These are phyloP conservation scores for Pinctada fucata DNA, from an alignment of 2,888 invertebrate species.

Conservation along the genomic window DNA sequence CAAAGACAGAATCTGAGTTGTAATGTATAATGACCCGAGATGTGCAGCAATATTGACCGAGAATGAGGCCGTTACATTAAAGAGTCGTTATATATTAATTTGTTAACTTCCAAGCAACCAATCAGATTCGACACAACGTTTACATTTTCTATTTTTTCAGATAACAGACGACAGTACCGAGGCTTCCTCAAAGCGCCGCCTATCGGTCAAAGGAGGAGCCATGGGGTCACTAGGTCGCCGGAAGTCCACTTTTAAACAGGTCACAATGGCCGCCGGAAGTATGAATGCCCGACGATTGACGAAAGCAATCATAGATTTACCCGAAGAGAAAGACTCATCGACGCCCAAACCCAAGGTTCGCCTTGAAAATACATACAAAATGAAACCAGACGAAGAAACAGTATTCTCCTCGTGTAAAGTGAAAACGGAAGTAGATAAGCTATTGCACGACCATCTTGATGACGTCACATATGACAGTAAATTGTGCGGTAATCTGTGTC, in stretches of 20 bases:
- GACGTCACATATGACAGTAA: conserved; percentile 50
- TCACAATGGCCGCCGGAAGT: conserved; percentile 3
- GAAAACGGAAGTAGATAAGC: conserved; percentile 32
- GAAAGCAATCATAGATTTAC: conserved; percentile 21
- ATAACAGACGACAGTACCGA: neutral
- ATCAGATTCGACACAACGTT: too few species aligned
- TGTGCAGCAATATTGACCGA: too few species aligned
- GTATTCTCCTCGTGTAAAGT: conserved; percentile 46
- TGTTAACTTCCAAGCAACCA: too few species aligned
- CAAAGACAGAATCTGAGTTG: too few species aligned
- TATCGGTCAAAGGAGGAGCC: conserved; percentile 1
- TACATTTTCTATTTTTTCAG: too few species aligned
- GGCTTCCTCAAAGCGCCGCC: neutral
- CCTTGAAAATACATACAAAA: conserved; percentile 59
- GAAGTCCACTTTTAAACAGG: conserved; percentile 21
- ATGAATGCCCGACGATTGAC: conserved; percentile 22
- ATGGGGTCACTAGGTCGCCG: conserved; percentile 17
- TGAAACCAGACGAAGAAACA: conserved; percentile 52
- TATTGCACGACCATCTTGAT: conserved; percentile 48
- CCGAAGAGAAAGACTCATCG: conserved; percentile 35
- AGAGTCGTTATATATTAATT: too few species aligned
- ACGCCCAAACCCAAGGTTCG: conserved; percentile 42
- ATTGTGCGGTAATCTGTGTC: conserved; percentile 43
- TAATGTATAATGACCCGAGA: too few species aligned
- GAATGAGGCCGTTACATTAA: too few species aligned